These are phyloP conservation scores for Montipora foliosa DNA, from an alignment of 64 coral and sea anemone genomes.

Conservation along the genomic window DNA sequence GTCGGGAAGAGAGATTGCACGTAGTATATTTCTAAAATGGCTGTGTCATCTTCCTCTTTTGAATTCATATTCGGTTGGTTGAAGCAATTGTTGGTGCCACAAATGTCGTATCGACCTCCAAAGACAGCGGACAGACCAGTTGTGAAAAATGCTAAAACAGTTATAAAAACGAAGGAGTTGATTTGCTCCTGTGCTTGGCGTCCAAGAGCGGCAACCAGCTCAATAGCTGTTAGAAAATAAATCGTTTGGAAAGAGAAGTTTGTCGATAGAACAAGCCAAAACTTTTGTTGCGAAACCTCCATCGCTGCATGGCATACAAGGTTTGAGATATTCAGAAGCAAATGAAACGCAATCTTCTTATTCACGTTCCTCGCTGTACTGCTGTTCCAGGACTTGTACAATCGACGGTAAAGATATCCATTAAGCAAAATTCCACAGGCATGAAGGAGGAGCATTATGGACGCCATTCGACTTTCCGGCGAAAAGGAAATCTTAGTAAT, in stretches of 20 bases:
- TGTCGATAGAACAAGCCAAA: neutral
- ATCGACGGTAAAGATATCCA: neutral
- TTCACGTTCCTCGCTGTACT: neutral
- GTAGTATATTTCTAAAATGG: neutral
- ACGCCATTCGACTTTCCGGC: neutral
- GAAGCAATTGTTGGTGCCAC: slow-evolving; percentile 3
- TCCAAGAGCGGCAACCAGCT: neutral
- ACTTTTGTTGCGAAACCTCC: neutral
- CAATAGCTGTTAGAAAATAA: neutral
- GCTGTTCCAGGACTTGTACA: neutral
- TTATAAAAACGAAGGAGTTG: neutral
- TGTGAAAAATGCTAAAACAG: neutral
- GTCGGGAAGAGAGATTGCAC: neutral
- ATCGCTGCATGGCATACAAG: neutral
- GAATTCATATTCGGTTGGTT: too few species aligned
- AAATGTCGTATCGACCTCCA: neutral
- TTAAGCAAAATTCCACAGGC: neutral
- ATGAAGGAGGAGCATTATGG: neutral
- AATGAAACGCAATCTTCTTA: neutral
- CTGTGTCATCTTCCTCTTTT: neutral
- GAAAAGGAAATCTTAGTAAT: neutral
- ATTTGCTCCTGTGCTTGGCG: neutral
- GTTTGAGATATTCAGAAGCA: slow-evolving; percentile 8
- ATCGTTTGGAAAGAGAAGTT: neutral
- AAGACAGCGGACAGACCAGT: neutral